These are phyloP conservation scores for Stigmatopora argus DNA, from an alignment of 2,113 vertebrate species.

Conservation along the genomic window DNA sequence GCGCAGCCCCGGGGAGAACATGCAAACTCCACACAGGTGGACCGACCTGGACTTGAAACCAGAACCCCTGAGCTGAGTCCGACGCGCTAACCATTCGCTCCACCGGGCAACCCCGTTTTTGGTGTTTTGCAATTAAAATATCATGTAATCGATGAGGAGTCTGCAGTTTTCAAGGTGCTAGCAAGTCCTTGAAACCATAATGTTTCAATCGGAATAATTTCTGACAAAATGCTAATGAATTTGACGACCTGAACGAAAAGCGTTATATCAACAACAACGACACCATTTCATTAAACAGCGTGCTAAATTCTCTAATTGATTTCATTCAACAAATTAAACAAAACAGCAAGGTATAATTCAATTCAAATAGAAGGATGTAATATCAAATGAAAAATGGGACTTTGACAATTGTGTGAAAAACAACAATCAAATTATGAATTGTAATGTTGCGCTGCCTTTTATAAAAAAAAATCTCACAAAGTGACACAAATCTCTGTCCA, in stretches of 20 bases:
- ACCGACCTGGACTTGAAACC: too few relatives aligned
- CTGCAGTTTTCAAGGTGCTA: too few relatives aligned
- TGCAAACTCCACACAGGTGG: too few relatives aligned
- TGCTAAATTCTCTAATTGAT: constrained; percentile 20
- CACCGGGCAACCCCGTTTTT: too few relatives aligned
- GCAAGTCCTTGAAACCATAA: too few relatives aligned
- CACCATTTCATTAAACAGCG: constrained; percentile 7
- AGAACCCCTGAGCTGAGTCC: too few relatives aligned
- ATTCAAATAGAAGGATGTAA: constrained; percentile 32
- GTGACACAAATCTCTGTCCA: constrained; percentile 20
- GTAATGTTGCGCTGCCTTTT: neutral
- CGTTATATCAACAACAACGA: neutral
- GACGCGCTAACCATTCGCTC: too few relatives aligned
- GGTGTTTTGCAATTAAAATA: too few relatives aligned
- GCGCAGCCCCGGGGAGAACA: too few relatives aligned
- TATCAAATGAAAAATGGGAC: constrained; percentile 27
- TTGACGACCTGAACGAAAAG: too few relatives aligned
- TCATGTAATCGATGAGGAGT: too few relatives aligned
- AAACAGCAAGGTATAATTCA: constrained; percentile 41
- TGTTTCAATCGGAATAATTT: neutral
- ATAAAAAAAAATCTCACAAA: constrained; percentile 18
- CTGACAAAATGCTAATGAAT: neutral
- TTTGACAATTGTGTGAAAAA: neutral
- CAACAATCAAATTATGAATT: neutral
- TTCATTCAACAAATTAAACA: constrained; percentile 10